These are phyloP conservation scores for Poeciliopsis presidionis DNA, from an alignment of 2,797 vertebrate genomes.

Conservation along the genomic window DNA sequence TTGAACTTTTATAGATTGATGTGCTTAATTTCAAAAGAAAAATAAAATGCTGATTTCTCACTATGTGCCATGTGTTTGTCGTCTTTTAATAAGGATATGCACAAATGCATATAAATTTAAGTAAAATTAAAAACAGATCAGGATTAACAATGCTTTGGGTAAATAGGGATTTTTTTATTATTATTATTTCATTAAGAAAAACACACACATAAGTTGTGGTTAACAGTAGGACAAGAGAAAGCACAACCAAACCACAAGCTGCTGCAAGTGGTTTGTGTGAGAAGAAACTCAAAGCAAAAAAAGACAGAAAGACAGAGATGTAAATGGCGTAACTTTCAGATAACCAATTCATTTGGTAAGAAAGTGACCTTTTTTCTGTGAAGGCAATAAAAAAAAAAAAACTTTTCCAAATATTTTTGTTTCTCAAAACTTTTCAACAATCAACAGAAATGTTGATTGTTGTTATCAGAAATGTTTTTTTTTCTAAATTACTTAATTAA, in stretches of 20 bases:
- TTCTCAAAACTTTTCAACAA: not conserved
- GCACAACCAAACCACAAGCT: not conserved
- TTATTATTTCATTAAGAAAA: not conserved
- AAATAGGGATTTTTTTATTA: not conserved
- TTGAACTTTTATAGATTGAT: not conserved
- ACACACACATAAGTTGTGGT: not conserved
- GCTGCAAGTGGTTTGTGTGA: not conserved
- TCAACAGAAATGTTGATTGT: not conserved
- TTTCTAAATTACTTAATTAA: too few relatives aligned
- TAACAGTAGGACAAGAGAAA: not conserved
- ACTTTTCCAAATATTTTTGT: not conserved
- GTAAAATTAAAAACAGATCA: not conserved
- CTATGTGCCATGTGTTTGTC: not conserved
- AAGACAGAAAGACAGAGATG: not conserved
- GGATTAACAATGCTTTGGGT: not conserved
- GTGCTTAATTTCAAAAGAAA: not conserved
- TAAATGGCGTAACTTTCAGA: not conserved
- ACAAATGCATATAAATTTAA: not conserved
- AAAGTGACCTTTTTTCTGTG: not conserved
- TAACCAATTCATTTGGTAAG: not conserved
- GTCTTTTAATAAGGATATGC: not conserved
- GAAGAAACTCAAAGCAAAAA: not conserved
- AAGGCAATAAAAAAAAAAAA: not conserved
- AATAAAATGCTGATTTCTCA: not conserved
- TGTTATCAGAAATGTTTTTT: not conserved